Evolutionary conservation across 2,888 invertebrate species (phyloP).

Genomic region (Tetropium fuscum): DNA sequence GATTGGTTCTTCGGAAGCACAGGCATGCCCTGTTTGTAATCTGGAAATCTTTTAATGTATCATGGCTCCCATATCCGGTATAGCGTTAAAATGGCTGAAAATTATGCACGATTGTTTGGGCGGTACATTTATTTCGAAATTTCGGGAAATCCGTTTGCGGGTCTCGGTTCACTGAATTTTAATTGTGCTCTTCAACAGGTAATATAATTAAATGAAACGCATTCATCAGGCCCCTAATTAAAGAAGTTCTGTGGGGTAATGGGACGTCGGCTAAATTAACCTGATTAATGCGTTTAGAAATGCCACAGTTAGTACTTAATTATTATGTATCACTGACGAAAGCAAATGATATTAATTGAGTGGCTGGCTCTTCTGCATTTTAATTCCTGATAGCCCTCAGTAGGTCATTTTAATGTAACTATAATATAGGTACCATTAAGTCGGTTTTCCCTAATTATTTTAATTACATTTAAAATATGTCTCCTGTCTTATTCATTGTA

Average conservation of each 20-base stretch:
- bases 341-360: conserved; percentile 28
- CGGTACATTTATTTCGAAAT: conserved; percentile 34
- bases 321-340: conserved; percentile 31
- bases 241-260: conserved; percentile 28
- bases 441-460: too few species aligned
- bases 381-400: too few species aligned
- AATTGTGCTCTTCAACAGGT: conserved; percentile 33
- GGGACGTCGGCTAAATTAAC: conserved; percentile 23
- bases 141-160: conserved; percentile 1
- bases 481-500: too few species aligned
- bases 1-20: conserved; percentile 51
- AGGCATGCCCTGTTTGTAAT: conserved; percentile 46
- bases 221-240: conserved; percentile 44
- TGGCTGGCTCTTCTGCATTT: not conserved
- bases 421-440: too few species aligned
- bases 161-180: not conserved
- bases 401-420: too few species aligned
- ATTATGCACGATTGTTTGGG: conserved; percentile 28
- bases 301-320: conserved; percentile 32
- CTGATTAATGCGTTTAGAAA: conserved; percentile 30
- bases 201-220: conserved; percentile 20
- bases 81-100: conserved; percentile 51
- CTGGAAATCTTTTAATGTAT: conserved; percentile 53
- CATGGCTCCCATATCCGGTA: conserved; percentile 55
- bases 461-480: too few species aligned